phyloP scores from a whole-genome alignment of 2,797 vertebrate species.

The Scolopax bukidnonensis region DNA sequence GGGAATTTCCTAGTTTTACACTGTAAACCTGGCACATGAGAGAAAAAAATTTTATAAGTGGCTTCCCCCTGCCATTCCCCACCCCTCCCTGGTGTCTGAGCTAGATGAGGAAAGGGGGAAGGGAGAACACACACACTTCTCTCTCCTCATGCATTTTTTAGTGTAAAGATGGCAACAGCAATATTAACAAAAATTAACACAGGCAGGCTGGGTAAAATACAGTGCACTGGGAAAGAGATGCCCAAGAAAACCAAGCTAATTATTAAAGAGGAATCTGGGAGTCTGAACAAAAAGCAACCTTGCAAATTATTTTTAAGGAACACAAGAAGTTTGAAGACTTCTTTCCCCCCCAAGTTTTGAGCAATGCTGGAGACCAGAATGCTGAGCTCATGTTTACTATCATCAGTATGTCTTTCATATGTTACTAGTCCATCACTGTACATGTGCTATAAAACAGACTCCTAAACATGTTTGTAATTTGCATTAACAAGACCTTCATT shows the following conservation, averaged over 20 bases:
- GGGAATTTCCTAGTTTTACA: background rate
- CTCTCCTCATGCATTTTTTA: constrained; percentile 37
- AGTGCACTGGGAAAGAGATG: background rate
- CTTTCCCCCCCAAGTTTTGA: background rate
- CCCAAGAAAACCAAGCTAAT: background rate
- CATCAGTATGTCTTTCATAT: constrained; percentile 46
- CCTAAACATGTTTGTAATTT: constrained; percentile 47
- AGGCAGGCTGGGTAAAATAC: background rate
- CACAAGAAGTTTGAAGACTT: constrained; percentile 15
- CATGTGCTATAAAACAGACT: constrained; percentile 35
- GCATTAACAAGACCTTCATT: constrained; percentile 22
- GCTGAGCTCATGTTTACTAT: constrained; percentile 23
- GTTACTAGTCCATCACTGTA: constrained; percentile 38
- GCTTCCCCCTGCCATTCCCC: background rate
- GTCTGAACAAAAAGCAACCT: constrained; percentile 17
- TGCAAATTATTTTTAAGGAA: constrained; percentile 12
- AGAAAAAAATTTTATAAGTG: background rate
- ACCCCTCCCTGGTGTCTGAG: background rate
- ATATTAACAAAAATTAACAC: constrained; percentile 14
- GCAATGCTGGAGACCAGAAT: constrained; percentile 36
- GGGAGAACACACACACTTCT: background rate
- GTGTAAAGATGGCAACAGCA: background rate
- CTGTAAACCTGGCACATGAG: background rate
- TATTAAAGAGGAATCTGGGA: constrained; percentile 1
- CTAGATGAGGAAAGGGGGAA: background rate